Evolutionary conservation across 2,888 invertebrate species (phyloP).

Genomic region (Heliconius erato): DNA sequence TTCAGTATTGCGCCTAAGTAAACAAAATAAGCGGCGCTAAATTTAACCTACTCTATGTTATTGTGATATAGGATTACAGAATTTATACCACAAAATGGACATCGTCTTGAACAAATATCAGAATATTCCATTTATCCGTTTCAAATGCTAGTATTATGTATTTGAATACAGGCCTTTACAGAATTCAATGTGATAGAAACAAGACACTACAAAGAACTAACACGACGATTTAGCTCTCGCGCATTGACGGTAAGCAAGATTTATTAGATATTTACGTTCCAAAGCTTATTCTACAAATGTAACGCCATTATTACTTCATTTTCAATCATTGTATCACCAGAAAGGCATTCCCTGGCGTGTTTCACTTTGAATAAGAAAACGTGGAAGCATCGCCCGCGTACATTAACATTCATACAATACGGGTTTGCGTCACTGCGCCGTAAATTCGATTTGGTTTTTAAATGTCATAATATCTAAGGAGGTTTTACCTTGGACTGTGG

Average conservation of each 20-base stretch:
- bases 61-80: slow-evolving; percentile 6
- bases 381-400: slow-evolving; percentile 41
- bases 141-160: background rate
- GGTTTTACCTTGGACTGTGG: slow-evolving; percentile 3
- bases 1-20: background rate
- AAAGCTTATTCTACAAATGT: slow-evolving; percentile 46
- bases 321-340: slow-evolving; percentile 43
- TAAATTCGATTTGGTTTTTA: slow-evolving; percentile 40
- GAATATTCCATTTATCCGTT: slow-evolving; percentile 15
- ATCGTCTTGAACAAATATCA: background rate
- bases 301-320: slow-evolving; percentile 50
- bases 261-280: slow-evolving; percentile 41
- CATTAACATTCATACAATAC: slow-evolving; percentile 43
- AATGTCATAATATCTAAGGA: slow-evolving; percentile 33
- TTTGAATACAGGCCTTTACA: slow-evolving; percentile 24
- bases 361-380: slow-evolving; percentile 35
- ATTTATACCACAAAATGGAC: background rate
- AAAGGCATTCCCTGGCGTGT: slow-evolving; percentile 35
- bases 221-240: slow-evolving; percentile 29
- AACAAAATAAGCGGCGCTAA: background rate
- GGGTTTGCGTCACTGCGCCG: slow-evolving; percentile 37
- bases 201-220: slow-evolving; percentile 23
- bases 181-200: slow-evolving; percentile 25
- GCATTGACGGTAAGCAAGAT: slow-evolving; percentile 42
- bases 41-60: background rate